Evolutionary conservation across 2,888 invertebrate species (phyloP).

Genomic region (Serripes groenlandicus): DNA sequence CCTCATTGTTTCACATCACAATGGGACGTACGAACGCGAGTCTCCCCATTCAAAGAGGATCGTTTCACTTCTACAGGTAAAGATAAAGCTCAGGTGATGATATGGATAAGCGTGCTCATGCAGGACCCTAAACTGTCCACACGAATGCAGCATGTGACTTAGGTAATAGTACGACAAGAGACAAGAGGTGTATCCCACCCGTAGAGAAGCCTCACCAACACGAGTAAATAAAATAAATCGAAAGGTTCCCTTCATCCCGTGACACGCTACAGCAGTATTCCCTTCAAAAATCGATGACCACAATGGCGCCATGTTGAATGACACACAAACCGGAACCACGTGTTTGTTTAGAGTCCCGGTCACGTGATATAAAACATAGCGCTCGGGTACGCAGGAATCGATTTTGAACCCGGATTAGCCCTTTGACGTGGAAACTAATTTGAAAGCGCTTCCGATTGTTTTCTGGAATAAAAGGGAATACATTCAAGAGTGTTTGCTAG

Average conservation of each 20-base stretch:
- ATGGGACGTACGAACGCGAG: slow-evolving; percentile 18
- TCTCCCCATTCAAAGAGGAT: too few species aligned
- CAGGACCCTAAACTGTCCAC: too few species aligned
- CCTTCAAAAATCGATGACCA: slow-evolving; percentile 44
- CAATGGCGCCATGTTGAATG: slow-evolving; percentile 57
- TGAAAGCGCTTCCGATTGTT: slow-evolving; percentile 66
- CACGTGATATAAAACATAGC: slow-evolving; percentile 64
- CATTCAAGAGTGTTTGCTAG: slow-evolving; percentile 63
- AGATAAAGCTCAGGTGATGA: too few species aligned
- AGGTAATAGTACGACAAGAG: too few species aligned
- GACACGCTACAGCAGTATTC: too few species aligned
- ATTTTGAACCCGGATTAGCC: slow-evolving; percentile 64
- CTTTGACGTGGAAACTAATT: slow-evolving; percentile 66
- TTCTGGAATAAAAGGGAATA: slow-evolving; percentile 54
- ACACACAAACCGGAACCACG: slow-evolving; percentile 68
- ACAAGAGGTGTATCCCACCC: too few species aligned
- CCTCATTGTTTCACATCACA: slow-evolving; percentile 19
- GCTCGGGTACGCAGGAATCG: slow-evolving; percentile 59
- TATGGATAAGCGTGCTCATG: too few species aligned
- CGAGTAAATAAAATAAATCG: too few species aligned
- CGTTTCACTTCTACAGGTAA: too few species aligned
- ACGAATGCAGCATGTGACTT: too few species aligned
- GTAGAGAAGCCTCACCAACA: too few species aligned
- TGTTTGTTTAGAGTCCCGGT: slow-evolving; percentile 67
- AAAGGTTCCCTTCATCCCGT: too few species aligned